These are phyloP conservation scores for Actias luna DNA, from an alignment of 2,888 invertebrate genomes.

Conservation along the genomic window DNA sequence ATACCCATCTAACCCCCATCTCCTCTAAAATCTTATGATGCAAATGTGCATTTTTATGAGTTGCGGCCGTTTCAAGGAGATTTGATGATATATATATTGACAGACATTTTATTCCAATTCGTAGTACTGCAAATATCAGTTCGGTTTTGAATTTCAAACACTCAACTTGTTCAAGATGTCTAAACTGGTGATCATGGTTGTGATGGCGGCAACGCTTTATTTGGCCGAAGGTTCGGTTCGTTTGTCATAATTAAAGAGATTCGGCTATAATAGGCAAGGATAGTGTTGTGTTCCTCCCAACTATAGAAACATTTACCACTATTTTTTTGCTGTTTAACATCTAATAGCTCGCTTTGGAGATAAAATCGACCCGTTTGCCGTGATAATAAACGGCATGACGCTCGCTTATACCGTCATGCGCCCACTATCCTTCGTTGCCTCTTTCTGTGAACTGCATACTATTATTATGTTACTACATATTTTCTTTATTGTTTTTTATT, in stretches of 20 bases:
- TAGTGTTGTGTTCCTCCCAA: background rate
- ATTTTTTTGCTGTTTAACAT: too few species aligned
- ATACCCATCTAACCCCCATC: conserved; percentile 10
- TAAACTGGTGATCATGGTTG: conserved; percentile 5
- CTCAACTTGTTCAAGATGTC: conserved; percentile 3
- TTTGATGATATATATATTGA: conserved; percentile 11
- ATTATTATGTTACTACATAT: too few species aligned
- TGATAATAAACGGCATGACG: too few species aligned
- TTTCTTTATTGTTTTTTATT: too few species aligned
- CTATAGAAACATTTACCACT: background rate
- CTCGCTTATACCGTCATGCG: too few species aligned
- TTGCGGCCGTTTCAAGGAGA: conserved; percentile 9
- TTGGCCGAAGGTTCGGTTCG: conserved; percentile 7
- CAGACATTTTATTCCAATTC: background rate
- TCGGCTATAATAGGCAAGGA: background rate
- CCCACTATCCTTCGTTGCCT: too few species aligned
- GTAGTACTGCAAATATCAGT: conserved; percentile 4
- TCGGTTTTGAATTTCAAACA: background rate
- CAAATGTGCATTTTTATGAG: conserved; percentile 4
- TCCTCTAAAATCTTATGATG: conserved; percentile 3
- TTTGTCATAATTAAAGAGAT: background rate
- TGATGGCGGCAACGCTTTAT: conserved; percentile 4
- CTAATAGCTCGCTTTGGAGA: too few species aligned
- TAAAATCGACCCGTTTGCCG: too few species aligned
- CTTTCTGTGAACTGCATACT: too few species aligned